These are phyloP conservation scores for Meriones psammophilus DNA, from an alignment of 2,797 vertebrate species.

Conservation along the genomic window DNA sequence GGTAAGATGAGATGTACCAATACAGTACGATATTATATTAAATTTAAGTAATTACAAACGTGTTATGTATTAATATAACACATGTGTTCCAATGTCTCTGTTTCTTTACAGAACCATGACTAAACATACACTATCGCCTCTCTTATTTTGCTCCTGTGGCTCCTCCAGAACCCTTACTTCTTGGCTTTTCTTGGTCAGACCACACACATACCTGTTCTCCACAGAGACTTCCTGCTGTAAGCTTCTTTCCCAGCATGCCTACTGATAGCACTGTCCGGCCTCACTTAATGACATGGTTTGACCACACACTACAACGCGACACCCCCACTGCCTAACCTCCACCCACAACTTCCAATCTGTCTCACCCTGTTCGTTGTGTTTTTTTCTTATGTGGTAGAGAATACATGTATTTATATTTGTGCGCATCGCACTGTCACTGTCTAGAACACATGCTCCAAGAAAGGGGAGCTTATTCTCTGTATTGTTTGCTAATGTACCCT, in stretches of 20 bases:
- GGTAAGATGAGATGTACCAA: background rate
- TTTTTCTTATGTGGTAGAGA: background rate
- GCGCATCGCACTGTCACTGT: too few relatives aligned
- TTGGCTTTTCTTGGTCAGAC: background rate
- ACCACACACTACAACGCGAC: background rate
- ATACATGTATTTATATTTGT: background rate
- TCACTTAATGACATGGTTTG: background rate
- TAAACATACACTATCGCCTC: background rate
- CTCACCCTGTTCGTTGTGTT: background rate
- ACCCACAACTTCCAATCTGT: background rate
- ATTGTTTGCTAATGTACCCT: background rate
- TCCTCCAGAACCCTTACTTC: background rate
- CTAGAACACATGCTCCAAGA: background rate
- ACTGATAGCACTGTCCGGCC: background rate
- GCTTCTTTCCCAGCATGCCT: background rate
- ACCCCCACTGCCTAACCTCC: rapidly evolving
- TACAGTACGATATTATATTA: background rate
- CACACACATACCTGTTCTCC: background rate
- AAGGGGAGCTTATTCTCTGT: background rate
- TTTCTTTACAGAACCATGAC: background rate
- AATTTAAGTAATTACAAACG: background rate
- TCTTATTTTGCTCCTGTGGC: background rate
- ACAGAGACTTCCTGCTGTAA: background rate
- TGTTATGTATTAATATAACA: background rate
- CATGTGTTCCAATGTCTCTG: background rate